Base-by-base conservation (phyloP, 2,797 vertebrate genomes). In the Helostoma temminkii region DNA sequence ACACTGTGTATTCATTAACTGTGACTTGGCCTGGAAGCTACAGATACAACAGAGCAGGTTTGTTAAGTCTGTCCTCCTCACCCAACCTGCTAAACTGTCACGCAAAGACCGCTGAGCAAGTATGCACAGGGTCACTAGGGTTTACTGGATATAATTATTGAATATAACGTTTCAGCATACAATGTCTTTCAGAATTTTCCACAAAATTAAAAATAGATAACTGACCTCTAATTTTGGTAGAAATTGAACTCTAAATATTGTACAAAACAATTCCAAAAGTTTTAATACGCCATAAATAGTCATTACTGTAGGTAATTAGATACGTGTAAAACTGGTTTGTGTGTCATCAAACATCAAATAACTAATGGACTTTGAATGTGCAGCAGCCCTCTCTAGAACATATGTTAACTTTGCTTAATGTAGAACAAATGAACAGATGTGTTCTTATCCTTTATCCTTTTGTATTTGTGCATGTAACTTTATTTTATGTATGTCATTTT, bases 11-110 rank as follows among this genome's bases (percentile, higher is more conserved):
- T 76, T 58, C 16, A 62, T 26, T 10, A 60, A 36, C 53, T 55
- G 11, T 9, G 16, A 60, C 54, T 57, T 43, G 42, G 28, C 63
- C 18, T 50, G 53, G 49, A 32, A 69, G 57, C 30, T 66, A 19
- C 47, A 46, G 53, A 54, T 49, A 61, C 58, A 67, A 57, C 47
- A 71, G 48, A 82, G 53, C 74, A 64, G 64, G 81, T 85, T 84
- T 75, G 57, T 49, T 64, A 57, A 72, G 58, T 47, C 12, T 37
- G 32, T 32, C 49, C 26, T 70, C 53, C 68, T 78, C 63, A 66
- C 59, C 37, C 63, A 47, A 56, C 39, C 61, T 56, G 72, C 46
- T 52, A 22, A 53, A 34, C 42, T 63, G 77, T 76, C 74, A 83
- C 36, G 75, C 71, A 64, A 9, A 50, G 11, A 26, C 7, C 15